A percentile compares a stretch with the other conserved stretches of the same genome.
phyloP scores from a whole-genome alignment of 2,797 vertebrate species.

The Gouania willdenowi region DNA sequence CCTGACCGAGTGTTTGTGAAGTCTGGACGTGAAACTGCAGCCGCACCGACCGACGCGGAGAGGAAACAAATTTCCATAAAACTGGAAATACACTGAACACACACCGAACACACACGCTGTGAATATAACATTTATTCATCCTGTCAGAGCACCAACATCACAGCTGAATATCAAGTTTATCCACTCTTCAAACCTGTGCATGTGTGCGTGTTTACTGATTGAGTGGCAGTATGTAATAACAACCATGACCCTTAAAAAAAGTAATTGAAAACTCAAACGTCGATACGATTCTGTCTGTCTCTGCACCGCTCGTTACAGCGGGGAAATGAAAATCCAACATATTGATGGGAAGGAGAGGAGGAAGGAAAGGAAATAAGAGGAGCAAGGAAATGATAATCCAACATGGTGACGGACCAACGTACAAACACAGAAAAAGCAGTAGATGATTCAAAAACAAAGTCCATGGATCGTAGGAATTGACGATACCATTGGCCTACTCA shows the following conservation, averaged over 20 bases:
- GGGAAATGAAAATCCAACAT: conserved; percentile 59
- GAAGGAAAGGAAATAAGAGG: neutral
- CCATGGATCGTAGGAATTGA: no score
- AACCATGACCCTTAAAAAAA: conserved; percentile 48
- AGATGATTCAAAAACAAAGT: no score
- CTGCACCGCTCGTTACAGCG: conserved; percentile 44
- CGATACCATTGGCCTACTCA: no score
- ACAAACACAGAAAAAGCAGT: neutral
- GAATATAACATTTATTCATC: conserved; percentile 25
- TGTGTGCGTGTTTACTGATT: conserved; percentile 9
- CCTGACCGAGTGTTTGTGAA: no score
- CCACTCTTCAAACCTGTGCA: no score
- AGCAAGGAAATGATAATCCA: neutral
- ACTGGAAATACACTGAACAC: neutral
- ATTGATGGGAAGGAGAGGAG: conserved; percentile 47
- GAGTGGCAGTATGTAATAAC: conserved; percentile 50
- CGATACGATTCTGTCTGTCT: conserved; percentile 49
- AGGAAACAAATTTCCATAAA: conserved; percentile 25
- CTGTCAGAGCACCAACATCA: conserved; percentile 25
- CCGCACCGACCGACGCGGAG: no score
- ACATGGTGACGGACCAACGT: no score
- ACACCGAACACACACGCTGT: no score
- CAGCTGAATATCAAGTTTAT: conserved; percentile 33
- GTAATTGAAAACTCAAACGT: conserved; percentile 14
- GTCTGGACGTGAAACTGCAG: conserved; percentile 1